Base-by-base conservation (phyloP, 1,140 invertebrate species). In the Lasaia peninsularis region DNA sequence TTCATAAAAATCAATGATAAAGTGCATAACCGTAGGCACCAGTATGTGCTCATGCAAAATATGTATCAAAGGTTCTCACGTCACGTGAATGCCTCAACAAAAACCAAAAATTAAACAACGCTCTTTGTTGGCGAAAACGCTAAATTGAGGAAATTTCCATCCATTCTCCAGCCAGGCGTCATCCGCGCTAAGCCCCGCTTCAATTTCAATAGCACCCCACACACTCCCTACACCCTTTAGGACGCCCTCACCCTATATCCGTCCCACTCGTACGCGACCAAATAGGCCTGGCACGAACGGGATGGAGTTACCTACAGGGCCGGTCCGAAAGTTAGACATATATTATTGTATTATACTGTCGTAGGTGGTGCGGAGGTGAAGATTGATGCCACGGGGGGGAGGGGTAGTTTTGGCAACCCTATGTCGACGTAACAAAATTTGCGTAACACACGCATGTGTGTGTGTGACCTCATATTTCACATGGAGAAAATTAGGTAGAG, bases 61-160 rank as follows among this genome's bases (percentile, higher is more conserved):
- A 48, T 48, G 40, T 48, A 48, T 48, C 40, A 48, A 48, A 48
- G 40, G 11, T 20, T 48, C 40, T 10, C 40, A 48, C 58, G 70
- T 73, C 79, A 82, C 75, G 78, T 82, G 72, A 80, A 71, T 64
- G 70, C 71, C 69, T 71, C 67, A 75, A 79, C 80, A 80, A 81
- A 78, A 85, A 85, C 81, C 78, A 86, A 88, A 86, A 88, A 88
- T 88, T 86, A 86, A 86, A 88, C 85, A 88, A 78, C 69, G 77
- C 79, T 78, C 81, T 88, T 88, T 88, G 85, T 88, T 83, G 83
- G 81, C 73, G 80, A 85, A 85, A 86, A 86, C 77, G 85, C 75
- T 85, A 88, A 88, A 88, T 88, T 88, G 83, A 88, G 85, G 83
- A 88, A 88, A 88, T 88, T 88, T 88, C 83, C 85, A 88, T 88